Percentiles rank a stretch among this genome's conserved stretches.
Evolutionary conservation across 2,113 vertebrate species (phyloP).

Genomic region (Athene noctua): DNA sequence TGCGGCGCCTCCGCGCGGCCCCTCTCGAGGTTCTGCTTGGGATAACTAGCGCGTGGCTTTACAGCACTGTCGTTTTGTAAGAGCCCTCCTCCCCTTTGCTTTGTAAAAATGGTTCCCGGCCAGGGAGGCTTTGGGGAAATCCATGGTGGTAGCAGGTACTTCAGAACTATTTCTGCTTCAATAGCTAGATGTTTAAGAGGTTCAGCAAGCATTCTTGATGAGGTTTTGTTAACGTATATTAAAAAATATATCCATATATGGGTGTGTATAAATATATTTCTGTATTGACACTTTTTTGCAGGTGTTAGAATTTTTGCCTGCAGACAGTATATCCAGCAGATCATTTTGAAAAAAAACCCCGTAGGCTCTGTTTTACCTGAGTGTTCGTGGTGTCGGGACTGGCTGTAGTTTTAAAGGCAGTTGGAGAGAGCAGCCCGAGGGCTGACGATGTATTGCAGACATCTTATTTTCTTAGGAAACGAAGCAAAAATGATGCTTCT

Average conservation of each 20-base stretch:
- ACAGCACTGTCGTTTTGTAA: background rate
- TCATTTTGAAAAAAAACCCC: too few relatives aligned
- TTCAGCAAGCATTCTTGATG: background rate
- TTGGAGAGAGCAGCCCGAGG: background rate
- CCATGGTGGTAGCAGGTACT: background rate
- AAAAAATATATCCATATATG: background rate
- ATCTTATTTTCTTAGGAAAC: background rate
- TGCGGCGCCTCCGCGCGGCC: background rate
- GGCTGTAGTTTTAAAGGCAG: background rate
- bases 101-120: background rate
- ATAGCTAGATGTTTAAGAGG: background rate
- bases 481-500: background rate
- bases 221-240: background rate
- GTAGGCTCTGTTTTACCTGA: background rate
- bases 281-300: background rate
- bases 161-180: background rate
- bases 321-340: background rate
- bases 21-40: rapidly evolving
- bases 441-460: background rate
- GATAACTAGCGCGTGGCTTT: rapidly evolving
- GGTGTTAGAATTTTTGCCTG: background rate
- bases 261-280: background rate
- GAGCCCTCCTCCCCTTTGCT: background rate
- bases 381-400: background rate
- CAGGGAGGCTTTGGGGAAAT: background rate